A percentile compares a stretch with the other conserved stretches of the same genome.
Evolutionary conservation across 2,797 vertebrate species (phyloP).

Genomic region (Lagodon rhomboides): DNA sequence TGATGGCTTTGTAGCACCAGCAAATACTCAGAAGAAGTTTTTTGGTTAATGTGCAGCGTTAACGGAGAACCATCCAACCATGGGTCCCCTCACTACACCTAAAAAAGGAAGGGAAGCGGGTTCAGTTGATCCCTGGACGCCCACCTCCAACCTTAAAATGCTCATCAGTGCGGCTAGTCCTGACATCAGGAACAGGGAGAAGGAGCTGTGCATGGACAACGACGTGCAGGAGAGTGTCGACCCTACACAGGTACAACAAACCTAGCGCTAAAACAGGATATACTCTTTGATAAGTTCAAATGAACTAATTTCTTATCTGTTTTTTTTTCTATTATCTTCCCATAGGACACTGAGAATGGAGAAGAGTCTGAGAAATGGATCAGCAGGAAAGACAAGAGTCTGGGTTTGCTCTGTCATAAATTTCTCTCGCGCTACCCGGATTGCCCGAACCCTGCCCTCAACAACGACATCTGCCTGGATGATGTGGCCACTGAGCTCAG

Average conservation of each 20-base stretch:
- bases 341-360: slow-evolving; percentile 88
- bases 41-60: slow-evolving; percentile 55
- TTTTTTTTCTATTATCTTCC: neutral
- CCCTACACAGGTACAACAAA: slow-evolving; percentile 79
- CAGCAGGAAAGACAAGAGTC: slow-evolving; percentile 96
- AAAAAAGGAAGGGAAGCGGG: slow-evolving; percentile 88
- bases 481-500: slow-evolving; percentile 95
- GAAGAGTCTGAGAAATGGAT: slow-evolving; percentile 93
- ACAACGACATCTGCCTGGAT: slow-evolving; percentile 94
- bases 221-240: slow-evolving; percentile 79
- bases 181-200: slow-evolving; percentile 95
- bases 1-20: slow-evolving; percentile 82
- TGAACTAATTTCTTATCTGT: neutral
- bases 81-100: slow-evolving; percentile 90
- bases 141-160: slow-evolving; percentile 97
- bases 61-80: slow-evolving; percentile 74
- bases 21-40: slow-evolving; percentile 82
- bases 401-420: slow-evolving; percentile 94
- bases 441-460: slow-evolving; percentile 87
- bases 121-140: slow-evolving; percentile 95
- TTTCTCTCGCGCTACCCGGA: slow-evolving; percentile 94
- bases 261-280: rapidly evolving
- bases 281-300: neutral
- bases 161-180: slow-evolving; percentile 96
- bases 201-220: slow-evolving; percentile 81